Conservation (phyloP, 2,113 vertebrate species). For the Varanus salvator region DNA sequence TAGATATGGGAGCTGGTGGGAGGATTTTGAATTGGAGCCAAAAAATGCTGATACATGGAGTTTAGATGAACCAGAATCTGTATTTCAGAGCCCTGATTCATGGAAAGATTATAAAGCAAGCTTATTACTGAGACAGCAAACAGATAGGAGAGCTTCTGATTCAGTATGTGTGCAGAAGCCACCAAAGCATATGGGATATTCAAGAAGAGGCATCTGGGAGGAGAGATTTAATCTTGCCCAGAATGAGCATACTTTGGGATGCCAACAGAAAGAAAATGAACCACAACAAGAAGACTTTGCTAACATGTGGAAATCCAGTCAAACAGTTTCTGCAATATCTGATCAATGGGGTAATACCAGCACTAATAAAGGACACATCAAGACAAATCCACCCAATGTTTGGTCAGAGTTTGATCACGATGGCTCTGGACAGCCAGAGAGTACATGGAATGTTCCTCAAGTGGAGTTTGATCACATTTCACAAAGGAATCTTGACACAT, state of each 20-base stretch:
- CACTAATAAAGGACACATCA: slow-evolving; percentile 21
- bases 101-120: slow-evolving; percentile 75
- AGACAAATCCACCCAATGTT: slow-evolving; percentile 40
- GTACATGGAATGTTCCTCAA: slow-evolving; percentile 66
- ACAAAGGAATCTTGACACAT: slow-evolving; percentile 52
- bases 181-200: slow-evolving; percentile 56
- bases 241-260: slow-evolving; percentile 39
- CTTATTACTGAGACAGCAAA: slow-evolving; percentile 42
- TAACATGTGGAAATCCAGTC: slow-evolving; percentile 67
- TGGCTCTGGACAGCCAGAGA: slow-evolving; percentile 51
- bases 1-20: slow-evolving; percentile 85
- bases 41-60: slow-evolving; percentile 80
- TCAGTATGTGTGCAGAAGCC: slow-evolving; percentile 74
- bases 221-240: slow-evolving; percentile 54
- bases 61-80: slow-evolving; percentile 78
- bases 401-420: slow-evolving; percentile 69
- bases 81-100: slow-evolving; percentile 78
- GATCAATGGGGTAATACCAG: slow-evolving; percentile 65
- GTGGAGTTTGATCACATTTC: slow-evolving; percentile 49
- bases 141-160: slow-evolving; percentile 75
- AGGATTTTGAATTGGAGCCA: slow-evolving; percentile 83
- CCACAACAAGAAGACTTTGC: slow-evolving; percentile 68
- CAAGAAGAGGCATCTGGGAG: slow-evolving; percentile 67
- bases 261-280: slow-evolving; percentile 50
- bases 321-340: slow-evolving; percentile 41